These are phyloP conservation scores for Gasterosteus aculeatus DNA, from an alignment of 2,113 vertebrate genomes.

Conservation along the genomic window DNA sequence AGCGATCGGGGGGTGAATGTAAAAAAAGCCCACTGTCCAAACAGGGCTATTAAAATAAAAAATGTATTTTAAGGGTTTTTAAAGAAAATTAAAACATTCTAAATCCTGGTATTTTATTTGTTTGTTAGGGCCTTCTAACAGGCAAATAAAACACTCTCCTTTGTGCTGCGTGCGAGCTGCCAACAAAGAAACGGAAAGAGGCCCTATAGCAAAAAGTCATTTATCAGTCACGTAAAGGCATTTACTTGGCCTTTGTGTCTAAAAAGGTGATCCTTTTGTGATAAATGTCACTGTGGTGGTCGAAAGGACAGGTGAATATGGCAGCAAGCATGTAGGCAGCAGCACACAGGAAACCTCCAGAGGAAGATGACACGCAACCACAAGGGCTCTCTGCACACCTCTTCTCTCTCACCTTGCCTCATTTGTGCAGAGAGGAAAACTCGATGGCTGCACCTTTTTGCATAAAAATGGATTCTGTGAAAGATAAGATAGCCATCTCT, in stretches of 20 bases:
- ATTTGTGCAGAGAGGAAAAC: conserved; percentile 56
- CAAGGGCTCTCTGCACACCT: conserved; percentile 64
- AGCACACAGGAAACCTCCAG: conserved; percentile 73
- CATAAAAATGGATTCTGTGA: conserved; percentile 2
- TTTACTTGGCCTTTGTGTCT: conserved; percentile 13
- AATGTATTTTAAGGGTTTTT: neutral
- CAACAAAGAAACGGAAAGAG: conserved; percentile 8
- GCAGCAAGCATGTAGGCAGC: conserved; percentile 50
- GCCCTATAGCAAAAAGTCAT: neutral
- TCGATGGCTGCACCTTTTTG: conserved; percentile 40
- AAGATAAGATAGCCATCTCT: conserved; percentile 1
- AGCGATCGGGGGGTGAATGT: neutral
- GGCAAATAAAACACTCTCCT: neutral
- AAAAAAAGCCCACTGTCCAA: neutral
- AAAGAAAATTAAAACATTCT: neutral
- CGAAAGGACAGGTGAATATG: conserved; percentile 69
- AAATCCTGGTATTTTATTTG: no score
- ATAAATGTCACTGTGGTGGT: conserved; percentile 54
- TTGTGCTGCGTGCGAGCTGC: neutral
- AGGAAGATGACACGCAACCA: conserved; percentile 64
- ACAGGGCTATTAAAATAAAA: neutral
- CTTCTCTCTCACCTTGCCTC: conserved; percentile 64
- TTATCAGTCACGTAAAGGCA: neutral
- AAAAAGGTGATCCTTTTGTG: conserved; percentile 24
- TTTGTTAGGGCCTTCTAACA: neutral